These are phyloP conservation scores for Crypturellus tataupa DNA, from an alignment of 2,797 vertebrate genomes.

Conservation along the genomic window DNA sequence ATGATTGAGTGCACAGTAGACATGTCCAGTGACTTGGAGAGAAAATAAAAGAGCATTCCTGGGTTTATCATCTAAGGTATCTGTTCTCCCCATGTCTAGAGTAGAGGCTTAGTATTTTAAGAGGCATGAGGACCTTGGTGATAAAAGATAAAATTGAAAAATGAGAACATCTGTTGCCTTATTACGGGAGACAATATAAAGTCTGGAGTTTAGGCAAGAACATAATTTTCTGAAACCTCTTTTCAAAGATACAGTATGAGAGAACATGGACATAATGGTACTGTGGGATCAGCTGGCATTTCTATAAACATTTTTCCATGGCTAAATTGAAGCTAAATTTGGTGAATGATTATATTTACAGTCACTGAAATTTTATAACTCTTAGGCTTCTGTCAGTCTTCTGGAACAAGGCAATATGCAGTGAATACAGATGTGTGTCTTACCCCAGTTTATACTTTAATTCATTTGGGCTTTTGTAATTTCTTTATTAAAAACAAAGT, in stretches of 20 bases:
- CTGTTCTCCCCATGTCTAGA: background rate
- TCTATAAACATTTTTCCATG: conserved; percentile 8
- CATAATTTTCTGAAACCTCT: conserved; percentile 6
- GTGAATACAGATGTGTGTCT: background rate
- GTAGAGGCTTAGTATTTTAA: background rate
- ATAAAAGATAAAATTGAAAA: background rate
- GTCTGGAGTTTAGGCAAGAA: background rate
- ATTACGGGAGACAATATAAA: background rate
- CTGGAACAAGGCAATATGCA: background rate
- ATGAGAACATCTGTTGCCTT: background rate
- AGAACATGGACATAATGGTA: background rate
- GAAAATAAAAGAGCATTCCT: background rate
- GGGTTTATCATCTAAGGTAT: background rate
- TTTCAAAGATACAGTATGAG: background rate
- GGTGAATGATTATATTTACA: background rate
- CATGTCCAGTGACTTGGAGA: background rate
- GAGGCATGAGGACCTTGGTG: background rate
- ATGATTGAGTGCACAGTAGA: background rate
- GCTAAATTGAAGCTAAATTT: conserved; percentile 44
- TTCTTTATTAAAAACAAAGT: background rate
- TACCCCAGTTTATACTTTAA: background rate
- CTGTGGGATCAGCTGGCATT: background rate
- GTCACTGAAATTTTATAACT: background rate
- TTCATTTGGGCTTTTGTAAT: background rate
- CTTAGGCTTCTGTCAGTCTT: background rate